These are phyloP conservation scores for Hartigia nigra DNA, from an alignment of 2,888 invertebrate genomes.

Conservation along the genomic window DNA sequence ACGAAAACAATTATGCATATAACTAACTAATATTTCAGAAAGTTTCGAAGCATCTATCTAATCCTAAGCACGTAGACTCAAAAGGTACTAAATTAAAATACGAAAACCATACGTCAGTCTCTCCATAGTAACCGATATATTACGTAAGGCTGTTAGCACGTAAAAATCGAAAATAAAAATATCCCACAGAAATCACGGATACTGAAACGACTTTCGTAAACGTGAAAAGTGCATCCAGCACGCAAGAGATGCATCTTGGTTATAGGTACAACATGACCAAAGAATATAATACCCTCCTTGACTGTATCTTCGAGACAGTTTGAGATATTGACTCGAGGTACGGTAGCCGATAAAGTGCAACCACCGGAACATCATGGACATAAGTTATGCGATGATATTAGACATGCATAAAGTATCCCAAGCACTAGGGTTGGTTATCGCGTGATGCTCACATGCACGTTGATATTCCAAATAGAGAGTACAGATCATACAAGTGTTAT, in stretches of 20 bases:
- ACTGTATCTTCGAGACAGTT: not conserved
- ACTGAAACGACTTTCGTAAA: not conserved
- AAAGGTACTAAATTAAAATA: not conserved
- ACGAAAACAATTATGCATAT: too few relatives aligned
- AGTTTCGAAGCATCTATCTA: too few relatives aligned
- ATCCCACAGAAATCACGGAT: not conserved
- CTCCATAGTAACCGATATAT: too few relatives aligned
- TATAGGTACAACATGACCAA: not conserved
- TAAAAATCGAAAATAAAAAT: not conserved
- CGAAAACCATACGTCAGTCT: too few relatives aligned
- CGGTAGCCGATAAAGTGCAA: not conserved
- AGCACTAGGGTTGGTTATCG: not conserved
- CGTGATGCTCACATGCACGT: not conserved
- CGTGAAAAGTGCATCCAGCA: not conserved
- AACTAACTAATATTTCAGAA: too few relatives aligned
- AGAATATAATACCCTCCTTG: not conserved
- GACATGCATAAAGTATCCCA: not conserved
- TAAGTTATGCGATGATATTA: not conserved
- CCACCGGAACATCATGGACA: not conserved
- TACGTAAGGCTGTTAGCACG: not conserved
- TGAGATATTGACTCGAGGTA: not conserved
- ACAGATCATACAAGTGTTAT: not conserved
- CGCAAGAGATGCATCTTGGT: not conserved
- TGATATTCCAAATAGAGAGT: not conserved
- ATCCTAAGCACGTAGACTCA: too few relatives aligned